phyloP scores from a whole-genome alignment of 2,888 invertebrate species.

The Stenolophus ochropezus region DNA sequence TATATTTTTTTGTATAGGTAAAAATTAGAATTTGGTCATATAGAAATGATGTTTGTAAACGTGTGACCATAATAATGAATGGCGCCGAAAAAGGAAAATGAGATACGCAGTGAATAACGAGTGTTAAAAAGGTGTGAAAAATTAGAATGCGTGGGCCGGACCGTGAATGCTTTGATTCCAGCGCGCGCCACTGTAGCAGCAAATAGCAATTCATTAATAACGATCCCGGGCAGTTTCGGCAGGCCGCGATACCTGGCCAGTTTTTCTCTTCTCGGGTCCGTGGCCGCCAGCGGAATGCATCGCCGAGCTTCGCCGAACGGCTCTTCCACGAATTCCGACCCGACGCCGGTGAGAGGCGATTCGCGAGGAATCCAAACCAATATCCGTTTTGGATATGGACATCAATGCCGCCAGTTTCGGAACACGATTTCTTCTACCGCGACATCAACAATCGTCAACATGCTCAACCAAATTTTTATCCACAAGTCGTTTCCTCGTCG shows the following conservation, averaged over 20 bases:
- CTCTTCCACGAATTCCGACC: constrained; percentile 53
- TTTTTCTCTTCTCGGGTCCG: constrained; percentile 23
- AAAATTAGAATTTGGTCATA: too few species aligned
- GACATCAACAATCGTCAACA: too few species aligned
- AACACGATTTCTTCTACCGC: not conserved
- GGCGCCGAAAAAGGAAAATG: not conserved
- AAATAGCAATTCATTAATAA: constrained; percentile 56
- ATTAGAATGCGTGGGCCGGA: constrained; percentile 24
- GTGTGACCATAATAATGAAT: too few species aligned
- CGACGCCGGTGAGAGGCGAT: constrained; percentile 27
- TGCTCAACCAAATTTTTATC: too few species aligned
- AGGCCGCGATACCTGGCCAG: constrained; percentile 24
- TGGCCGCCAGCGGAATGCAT: constrained; percentile 33
- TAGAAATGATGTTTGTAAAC: too few species aligned
- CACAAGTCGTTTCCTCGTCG: too few species aligned
- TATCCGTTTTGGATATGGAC: constrained; percentile 45
- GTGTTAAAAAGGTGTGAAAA: constrained; percentile 35
- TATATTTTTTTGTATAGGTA: too few species aligned
- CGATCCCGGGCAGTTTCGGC: constrained; percentile 37
- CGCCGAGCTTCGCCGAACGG: constrained; percentile 3
- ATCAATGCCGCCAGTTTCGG: constrained; percentile 10
- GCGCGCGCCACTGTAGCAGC: constrained; percentile 23
- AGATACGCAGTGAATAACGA: constrained; percentile 5
- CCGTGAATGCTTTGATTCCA: not conserved
- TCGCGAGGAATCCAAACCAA: constrained; percentile 42